Base-by-base conservation (phyloP, 2,888 invertebrate species). In the Biston betularia region DNA sequence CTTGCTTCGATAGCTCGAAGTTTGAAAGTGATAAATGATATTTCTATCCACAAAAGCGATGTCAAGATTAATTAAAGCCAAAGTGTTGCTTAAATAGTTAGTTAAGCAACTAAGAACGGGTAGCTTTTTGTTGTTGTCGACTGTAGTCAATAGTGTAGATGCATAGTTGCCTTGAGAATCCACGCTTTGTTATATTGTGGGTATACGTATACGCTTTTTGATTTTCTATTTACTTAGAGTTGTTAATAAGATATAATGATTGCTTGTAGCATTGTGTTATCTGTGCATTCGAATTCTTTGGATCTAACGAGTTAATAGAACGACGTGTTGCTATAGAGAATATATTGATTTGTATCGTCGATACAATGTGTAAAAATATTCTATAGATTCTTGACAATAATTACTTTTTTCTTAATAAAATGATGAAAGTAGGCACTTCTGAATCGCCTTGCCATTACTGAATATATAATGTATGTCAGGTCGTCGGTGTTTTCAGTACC, bases 51-150 rank as follows among this genome's bases (percentile, higher is more conserved):
- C 89, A 92, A 89, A 83, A 76, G 79, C 77, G 86, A 82, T 91
- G 92, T 93, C 92, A 89, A 88, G 91, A 89, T 90, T 92, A 93
- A 93, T 93, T 92, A 93, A 89, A 90, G 87, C 73, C 83, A 79
- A 85, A 87, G 84, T 87, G 87, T 89, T 88, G 81, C 84, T 85
- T 89, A 91, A 92, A 92, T 90, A 92, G 90, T 89, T 92, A 89
- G 92, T 91, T 92, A 92, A 78, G 83, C 80, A 84, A 85, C 52
- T 75, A 76, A 84, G 83, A 85, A 80, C 83, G 86, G 80, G 87
- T 83, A 83, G 86, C 88, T 77, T 82, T 85, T 87, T 90, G 81
- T 70, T 69, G 65, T 56, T 88, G 72, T 33, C 54, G 40, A 33
- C 12, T 58, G 48, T 40, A n/a, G 49, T 72, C 62, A 67, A 67